Evolutionary conservation across 2,888 invertebrate genomes (phyloP).

Genomic region (Ormia ochracea): DNA sequence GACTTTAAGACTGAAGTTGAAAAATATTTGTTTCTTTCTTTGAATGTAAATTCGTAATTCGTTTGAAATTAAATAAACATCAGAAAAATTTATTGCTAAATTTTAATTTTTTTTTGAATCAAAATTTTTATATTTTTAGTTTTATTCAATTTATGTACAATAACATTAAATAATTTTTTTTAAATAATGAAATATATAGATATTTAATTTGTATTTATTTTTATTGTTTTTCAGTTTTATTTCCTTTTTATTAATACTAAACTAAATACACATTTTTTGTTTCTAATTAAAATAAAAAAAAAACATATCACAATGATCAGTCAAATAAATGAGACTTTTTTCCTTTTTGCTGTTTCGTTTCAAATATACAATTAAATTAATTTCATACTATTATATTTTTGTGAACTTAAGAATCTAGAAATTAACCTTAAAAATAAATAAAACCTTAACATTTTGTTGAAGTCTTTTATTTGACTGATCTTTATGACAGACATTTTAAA

Average conservation of each 20-base stretch:
- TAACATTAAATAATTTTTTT: slow-evolving; percentile 35
- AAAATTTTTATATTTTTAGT: slow-evolving; percentile 37
- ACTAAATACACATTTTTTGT: slow-evolving; percentile 56
- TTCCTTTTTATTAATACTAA: slow-evolving; percentile 53
- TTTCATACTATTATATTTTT: slow-evolving; percentile 16
- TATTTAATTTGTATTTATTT: slow-evolving; percentile 45
- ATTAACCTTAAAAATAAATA: slow-evolving; percentile 11
- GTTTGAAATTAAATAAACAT: neutral
- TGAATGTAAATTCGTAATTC: neutral
- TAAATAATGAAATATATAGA: slow-evolving; percentile 38
- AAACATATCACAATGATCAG: slow-evolving; percentile 27
- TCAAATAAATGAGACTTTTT: slow-evolving; percentile 20
- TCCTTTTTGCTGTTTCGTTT: neutral
- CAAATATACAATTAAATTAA: slow-evolving; percentile 34
- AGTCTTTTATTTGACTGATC: slow-evolving; percentile 14
- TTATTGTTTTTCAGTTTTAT: slow-evolving; percentile 37
- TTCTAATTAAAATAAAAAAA: slow-evolving; percentile 50
- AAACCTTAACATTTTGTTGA: neutral
- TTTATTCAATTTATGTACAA: slow-evolving; percentile 53
- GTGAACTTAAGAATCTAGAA: neutral
- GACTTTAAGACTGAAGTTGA: too few relatives aligned
- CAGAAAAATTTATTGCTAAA: neutral
- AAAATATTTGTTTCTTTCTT: neutral
- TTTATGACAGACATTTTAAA: slow-evolving; percentile 25
- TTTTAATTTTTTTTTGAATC: slow-evolving; percentile 24